Evolutionary conservation across 2,113 vertebrate genomes (phyloP).

Genomic region (Charadrius vociferus): DNA sequence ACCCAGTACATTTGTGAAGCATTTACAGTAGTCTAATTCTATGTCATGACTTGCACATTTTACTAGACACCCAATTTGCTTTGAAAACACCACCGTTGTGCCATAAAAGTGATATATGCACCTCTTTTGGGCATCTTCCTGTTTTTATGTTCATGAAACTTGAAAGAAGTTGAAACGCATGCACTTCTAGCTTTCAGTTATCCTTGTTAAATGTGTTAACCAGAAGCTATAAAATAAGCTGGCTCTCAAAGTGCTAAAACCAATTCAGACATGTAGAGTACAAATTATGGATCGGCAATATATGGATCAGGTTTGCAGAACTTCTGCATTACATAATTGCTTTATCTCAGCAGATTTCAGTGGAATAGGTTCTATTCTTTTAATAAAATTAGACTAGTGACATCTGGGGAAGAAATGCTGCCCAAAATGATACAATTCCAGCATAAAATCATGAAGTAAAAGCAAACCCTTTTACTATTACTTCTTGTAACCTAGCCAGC

Average conservation of each 20-base stretch:
- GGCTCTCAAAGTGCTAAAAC: neutral
- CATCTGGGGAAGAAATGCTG: slow-evolving; percentile 40
- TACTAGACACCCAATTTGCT: slow-evolving; percentile 1
- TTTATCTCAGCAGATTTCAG: slow-evolving; percentile 51
- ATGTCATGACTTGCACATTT: neutral
- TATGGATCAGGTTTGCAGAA: slow-evolving; percentile 23
- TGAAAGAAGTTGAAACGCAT: slow-evolving; percentile 33
- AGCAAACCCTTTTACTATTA: neutral
- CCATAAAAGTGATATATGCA: slow-evolving; percentile 32
- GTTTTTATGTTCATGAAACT: slow-evolving; percentile 36
- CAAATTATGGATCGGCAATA: neutral
- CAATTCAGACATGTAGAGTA: neutral
- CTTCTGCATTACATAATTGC: slow-evolving; percentile 16
- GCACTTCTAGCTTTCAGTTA: slow-evolving; percentile 26
- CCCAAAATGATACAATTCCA: neutral
- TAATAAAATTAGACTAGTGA: slow-evolving; percentile 46
- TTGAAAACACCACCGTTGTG: neutral
- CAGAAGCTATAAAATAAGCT: slow-evolving; percentile 45
- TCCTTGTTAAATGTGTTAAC: slow-evolving; percentile 28
- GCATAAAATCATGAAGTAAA: neutral
- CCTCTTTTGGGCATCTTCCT: slow-evolving; percentile 29
- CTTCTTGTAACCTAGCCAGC: neutral
- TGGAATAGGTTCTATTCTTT: neutral
- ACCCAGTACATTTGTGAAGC: neutral
- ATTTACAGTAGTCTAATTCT: slow-evolving; percentile 23